These are phyloP conservation scores for Tribolium castaneum DNA, from an alignment of 1,140 invertebrate species.

Conservation along the genomic window DNA sequence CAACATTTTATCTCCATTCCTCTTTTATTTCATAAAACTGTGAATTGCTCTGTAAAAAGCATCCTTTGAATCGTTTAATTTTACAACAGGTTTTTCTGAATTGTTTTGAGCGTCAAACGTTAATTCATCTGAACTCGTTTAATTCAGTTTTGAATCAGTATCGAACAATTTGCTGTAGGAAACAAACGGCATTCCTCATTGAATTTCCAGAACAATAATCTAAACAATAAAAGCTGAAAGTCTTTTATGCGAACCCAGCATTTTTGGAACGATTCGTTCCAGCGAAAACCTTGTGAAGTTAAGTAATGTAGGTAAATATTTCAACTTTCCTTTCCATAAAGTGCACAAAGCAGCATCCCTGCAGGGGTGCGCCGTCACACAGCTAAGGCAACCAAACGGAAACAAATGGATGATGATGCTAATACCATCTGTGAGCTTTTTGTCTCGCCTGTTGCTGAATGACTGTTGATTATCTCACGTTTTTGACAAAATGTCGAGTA, in stretches of 20 bases:
- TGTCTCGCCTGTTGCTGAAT: constrained; percentile 6
- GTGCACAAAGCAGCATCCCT: constrained; percentile 21
- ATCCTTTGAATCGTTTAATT: not conserved
- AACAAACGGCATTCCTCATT: not conserved
- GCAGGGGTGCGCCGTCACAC: constrained; percentile 13
- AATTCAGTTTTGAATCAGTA: constrained; percentile 7
- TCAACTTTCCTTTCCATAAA: constrained; percentile 26
- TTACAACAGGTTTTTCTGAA: not conserved
- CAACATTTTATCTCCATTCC: too few relatives aligned
- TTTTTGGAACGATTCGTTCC: constrained; percentile 9
- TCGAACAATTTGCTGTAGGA: not conserved
- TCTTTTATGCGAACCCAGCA: not conserved
- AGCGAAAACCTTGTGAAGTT: constrained; percentile 6
- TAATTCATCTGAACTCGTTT: constrained; percentile 6
- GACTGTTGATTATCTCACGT: constrained; percentile 14
- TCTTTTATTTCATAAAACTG: too few relatives aligned
- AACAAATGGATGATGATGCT: constrained; percentile 29
- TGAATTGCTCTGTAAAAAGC: too few relatives aligned
- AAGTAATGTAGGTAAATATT: constrained; percentile 16
- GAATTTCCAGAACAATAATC: not conserved
- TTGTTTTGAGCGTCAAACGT: not conserved
- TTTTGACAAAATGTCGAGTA: not conserved
- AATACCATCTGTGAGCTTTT: constrained; percentile 3
- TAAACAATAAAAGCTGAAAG: not conserved
- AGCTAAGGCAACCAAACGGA: constrained; percentile 26